phyloP scores from a whole-genome alignment of 2,888 invertebrate species.

The Drosophila anomalata region DNA sequence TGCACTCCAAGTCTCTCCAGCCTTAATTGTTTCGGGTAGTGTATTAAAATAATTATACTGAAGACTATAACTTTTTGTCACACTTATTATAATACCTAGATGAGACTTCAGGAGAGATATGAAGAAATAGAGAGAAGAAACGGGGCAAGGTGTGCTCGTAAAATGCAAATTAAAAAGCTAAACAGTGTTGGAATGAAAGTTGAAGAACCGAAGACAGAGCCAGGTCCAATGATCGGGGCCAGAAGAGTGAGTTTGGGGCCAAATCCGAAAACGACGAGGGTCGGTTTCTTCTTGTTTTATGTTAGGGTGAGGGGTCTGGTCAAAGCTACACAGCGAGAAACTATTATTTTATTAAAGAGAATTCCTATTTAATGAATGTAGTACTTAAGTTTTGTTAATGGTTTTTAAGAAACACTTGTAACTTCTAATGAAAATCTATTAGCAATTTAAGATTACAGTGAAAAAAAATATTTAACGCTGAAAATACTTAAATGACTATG shows the following conservation, averaged over 20 bases:
- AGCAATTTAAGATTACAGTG: background rate
- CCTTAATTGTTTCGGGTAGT: background rate
- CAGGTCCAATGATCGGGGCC: constrained; percentile 62
- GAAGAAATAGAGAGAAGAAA: constrained; percentile 1
- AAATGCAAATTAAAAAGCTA: constrained; percentile 70
- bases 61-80: background rate
- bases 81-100: background rate
- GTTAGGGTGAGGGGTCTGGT: constrained; percentile 8
- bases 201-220: constrained; percentile 56
- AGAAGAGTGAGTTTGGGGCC: constrained; percentile 45
- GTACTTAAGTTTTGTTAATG: background rate
- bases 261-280: constrained; percentile 39
- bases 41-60: constrained; percentile 18
- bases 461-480: too few species aligned
- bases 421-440: background rate
- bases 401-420: background rate
- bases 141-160: constrained; percentile 48
- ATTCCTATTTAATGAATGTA: background rate
- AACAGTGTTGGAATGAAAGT: constrained; percentile 68
- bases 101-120: background rate
- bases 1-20: background rate
- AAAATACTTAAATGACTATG: too few species aligned
- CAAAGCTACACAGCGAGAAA: constrained; percentile 7
- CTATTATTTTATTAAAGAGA: background rate
- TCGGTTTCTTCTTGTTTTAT: constrained; percentile 21